Conservation (phyloP, 2,797 vertebrate genomes). For the Meda fulgida region DNA sequence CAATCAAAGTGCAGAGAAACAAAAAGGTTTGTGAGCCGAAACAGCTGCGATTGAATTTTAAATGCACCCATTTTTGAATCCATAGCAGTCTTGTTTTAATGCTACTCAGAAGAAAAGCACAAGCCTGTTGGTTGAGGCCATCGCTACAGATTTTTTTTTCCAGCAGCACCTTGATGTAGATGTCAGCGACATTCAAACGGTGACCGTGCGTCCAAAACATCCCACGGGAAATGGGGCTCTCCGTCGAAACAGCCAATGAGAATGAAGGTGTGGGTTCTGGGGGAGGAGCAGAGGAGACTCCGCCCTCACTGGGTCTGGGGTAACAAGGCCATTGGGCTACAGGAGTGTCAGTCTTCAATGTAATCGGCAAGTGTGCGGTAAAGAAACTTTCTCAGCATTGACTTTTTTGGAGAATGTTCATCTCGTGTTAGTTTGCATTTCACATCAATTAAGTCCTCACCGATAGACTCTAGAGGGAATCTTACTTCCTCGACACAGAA, state of each 20-base stretch:
- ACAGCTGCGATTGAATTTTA: constrained; percentile 27
- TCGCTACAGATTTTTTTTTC: constrained; percentile 61
- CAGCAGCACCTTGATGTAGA: constrained; percentile 59
- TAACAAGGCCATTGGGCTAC: constrained; percentile 55
- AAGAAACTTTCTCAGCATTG: constrained; percentile 17
- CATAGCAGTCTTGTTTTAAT: constrained; percentile 48
- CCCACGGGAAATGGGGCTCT: constrained; percentile 42
- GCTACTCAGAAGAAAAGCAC: constrained; percentile 59
- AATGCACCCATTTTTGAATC: constrained; percentile 18
- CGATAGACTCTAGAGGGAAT: constrained; percentile 16
- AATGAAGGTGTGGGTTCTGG: constrained; percentile 33
- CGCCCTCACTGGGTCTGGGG: constrained; percentile 15
- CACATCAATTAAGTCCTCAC: constrained; percentile 9
- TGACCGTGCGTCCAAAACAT: constrained; percentile 38
- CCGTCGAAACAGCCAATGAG: constrained; percentile 50
- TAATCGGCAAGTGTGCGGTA: constrained; percentile 17
- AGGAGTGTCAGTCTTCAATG: constrained; percentile 48
- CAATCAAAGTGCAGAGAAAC: constrained; percentile 38
- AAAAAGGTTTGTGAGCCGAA: constrained; percentile 21
- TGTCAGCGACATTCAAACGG: constrained; percentile 52
- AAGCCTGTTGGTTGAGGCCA: constrained; percentile 49
- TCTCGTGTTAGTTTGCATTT: constrained; percentile 23
- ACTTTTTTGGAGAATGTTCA: constrained; percentile 24
- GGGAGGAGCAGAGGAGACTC: constrained; percentile 33
- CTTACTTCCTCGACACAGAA: constrained; percentile 34